Base-by-base conservation (phyloP, 2,888 invertebrate species). In the Acanthococcus lagerstroemiae region DNA sequence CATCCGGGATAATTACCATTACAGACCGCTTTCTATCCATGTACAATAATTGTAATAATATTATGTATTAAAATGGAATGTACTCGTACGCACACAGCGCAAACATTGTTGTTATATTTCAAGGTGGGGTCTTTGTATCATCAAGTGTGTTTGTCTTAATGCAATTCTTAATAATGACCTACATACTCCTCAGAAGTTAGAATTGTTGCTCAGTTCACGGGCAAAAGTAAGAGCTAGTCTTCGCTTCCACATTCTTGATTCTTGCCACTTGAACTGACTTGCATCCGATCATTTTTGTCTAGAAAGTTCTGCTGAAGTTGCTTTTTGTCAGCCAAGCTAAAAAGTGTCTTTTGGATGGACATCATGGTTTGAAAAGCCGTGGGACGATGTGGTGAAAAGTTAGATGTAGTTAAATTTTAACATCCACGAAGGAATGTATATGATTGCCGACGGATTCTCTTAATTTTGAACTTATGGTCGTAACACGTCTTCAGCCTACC, bases 81-180 rank as follows among this genome's bases (percentile, higher is more conserved):
- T 60, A 57, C 45, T 21, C n/a, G 57, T 57, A 24, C 22, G 24
- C 25, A 37, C 17, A 22, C 22, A 46, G 27, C 21, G 24, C n/a
- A 48, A 60, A 60, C 48, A 60, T 60, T 60, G 60, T 60, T 60
- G n/a, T n/a, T n/a, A n/a, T n/a, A n/a, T n/a, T 60, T 60, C 60
- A 60, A 60, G 60, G 60, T 60, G 60, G 60, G 21, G 60, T 48
- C 46, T 25, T 2, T 19, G 50, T 60, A 60, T 60, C 48, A 45
- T 60, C 27, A 46, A 46, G 48, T 26, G 46, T 60, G 26, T 60
- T 60, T 60, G 48, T 60, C 60, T 60, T 60, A 60, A 60, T 60
- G 60, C 26, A 26, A 46, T 45, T 48, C 46, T 60, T 60, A 60
- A 60, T 60, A 60, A 60, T 60, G 60, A 60, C 60, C 60, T 48